A percentile compares a stretch with the other conserved stretches of the same genome.
phyloP scores from a whole-genome alignment of 2,888 invertebrate species.

The Drepana falcataria region DNA sequence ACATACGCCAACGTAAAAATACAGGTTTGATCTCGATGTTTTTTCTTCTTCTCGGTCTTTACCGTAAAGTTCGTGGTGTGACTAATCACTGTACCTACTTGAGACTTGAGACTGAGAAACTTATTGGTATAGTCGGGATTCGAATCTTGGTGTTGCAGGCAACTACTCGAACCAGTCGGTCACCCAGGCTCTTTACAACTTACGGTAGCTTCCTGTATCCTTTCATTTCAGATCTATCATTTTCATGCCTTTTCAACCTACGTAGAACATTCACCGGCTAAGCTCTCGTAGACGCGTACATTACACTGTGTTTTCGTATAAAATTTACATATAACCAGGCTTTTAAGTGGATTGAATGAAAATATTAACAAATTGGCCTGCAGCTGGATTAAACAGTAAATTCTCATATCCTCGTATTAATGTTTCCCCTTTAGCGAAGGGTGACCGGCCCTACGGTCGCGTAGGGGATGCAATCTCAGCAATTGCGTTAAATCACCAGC shows the following conservation, averaged over 20 bases:
- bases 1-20: no score
- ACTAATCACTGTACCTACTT: no score
- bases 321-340: constrained; percentile 45
- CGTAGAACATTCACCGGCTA: constrained; percentile 18
- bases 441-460: constrained; percentile 52
- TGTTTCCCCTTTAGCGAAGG: constrained; percentile 69
- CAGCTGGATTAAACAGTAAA: constrained; percentile 77
- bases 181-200: no score
- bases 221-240: no score
- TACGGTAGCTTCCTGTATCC: no score
- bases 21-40: no score
- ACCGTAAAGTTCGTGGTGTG: no score
- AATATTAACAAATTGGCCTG: constrained; percentile 78
- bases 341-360: constrained; percentile 77
- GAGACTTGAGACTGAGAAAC: no score
- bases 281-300: constrained; percentile 14
- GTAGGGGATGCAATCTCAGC: constrained; percentile 71
- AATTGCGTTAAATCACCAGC: constrained; percentile 73
- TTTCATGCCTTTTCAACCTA: constrained; percentile 27
- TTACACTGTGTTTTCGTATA: constrained; percentile 24
- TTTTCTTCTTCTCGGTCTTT: no score
- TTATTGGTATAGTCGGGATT: no score
- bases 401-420: constrained; percentile 77
- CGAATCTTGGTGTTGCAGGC: no score
- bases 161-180: no score